Evolutionary conservation across 2,797 vertebrate species (phyloP).

Genomic region (Hylomyscus alleni): DNA sequence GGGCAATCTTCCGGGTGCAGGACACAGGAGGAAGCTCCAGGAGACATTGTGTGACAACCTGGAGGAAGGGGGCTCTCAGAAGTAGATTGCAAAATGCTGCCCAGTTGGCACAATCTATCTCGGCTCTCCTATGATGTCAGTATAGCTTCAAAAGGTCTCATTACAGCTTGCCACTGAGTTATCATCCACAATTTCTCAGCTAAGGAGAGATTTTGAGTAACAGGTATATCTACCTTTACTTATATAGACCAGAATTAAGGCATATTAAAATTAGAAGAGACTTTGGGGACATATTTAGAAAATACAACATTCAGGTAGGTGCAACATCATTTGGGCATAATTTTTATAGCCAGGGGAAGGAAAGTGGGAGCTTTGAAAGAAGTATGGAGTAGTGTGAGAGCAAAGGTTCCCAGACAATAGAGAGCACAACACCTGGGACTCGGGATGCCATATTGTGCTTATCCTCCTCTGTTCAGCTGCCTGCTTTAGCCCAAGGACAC

Average conservation of each 20-base stretch:
- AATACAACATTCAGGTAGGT: background rate
- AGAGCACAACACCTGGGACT: background rate
- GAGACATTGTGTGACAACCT: background rate
- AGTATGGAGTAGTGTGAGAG: background rate
- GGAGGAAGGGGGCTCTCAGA: background rate
- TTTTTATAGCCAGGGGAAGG: background rate
- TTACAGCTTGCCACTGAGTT: background rate
- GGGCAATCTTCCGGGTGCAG: background rate
- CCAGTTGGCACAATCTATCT: no score
- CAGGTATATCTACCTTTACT: background rate
- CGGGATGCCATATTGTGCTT: no score
- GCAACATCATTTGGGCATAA: background rate
- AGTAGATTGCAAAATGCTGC: background rate
- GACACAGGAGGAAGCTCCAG: background rate
- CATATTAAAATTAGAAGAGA: background rate
- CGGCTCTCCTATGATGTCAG: background rate
- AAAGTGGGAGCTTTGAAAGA: background rate
- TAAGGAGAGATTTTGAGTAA: background rate
- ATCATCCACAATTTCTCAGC: background rate
- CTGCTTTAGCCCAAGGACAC: background rate
- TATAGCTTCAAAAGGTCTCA: background rate
- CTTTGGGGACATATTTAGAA: conserved; percentile 3
- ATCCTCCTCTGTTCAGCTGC: no score
- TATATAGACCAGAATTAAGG: background rate
- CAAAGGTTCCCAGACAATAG: background rate